Percentiles rank a stretch among this genome's conserved stretches.
Evolutionary conservation across 1,140 invertebrate species (phyloP).

Genomic region (Anoplolepis gracilipes): DNA sequence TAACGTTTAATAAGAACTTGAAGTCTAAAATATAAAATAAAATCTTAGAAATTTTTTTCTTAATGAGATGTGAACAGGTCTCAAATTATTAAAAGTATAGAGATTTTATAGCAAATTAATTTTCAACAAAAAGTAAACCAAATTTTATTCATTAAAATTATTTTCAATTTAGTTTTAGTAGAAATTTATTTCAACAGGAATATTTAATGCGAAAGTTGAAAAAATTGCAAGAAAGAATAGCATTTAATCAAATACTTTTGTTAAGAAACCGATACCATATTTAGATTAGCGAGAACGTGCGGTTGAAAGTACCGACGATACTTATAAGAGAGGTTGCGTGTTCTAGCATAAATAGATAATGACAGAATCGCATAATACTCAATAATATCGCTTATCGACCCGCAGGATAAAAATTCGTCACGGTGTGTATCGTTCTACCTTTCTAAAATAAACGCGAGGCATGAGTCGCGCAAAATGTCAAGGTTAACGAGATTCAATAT

Average conservation of each 20-base stretch:
- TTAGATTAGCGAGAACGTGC: background rate
- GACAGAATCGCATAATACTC: conserved; percentile 4
- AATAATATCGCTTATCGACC: conserved; percentile 39
- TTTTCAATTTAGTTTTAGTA: background rate
- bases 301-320: background rate
- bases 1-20: background rate
- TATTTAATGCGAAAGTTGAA: background rate
- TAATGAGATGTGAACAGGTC: background rate
- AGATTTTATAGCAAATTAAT: background rate
- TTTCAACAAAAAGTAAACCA: background rate
- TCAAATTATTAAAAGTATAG: background rate
- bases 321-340: background rate
- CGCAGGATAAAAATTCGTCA: conserved; percentile 26
- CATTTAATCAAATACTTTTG: background rate
- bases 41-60: background rate
- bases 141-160: background rate
- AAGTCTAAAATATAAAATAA: background rate
- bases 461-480: conserved; percentile 74
- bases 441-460: conserved; percentile 77
- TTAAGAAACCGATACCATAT: background rate
- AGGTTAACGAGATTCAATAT: conserved; percentile 73
- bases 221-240: background rate
- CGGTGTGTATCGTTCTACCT: conserved; percentile 63
- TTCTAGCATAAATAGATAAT: conserved; percentile 16
- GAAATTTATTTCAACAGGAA: background rate